These are phyloP conservation scores for Dichetophora obliterata DNA, from an alignment of 2,888 invertebrate species.

Conservation along the genomic window DNA sequence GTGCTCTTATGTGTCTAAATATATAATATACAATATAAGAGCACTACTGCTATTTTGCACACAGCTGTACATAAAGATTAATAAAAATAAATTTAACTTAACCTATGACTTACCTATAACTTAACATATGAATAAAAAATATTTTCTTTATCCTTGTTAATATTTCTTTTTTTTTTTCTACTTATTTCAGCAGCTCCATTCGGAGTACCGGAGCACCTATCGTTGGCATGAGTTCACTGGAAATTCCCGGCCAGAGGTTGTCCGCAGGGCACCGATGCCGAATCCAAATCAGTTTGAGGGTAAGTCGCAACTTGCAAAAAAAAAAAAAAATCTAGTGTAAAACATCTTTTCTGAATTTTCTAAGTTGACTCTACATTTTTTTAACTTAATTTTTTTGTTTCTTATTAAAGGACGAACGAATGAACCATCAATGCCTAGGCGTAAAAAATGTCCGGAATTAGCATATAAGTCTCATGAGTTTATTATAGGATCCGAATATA, in stretches of 20 bases:
- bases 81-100: no score
- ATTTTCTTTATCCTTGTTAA: no score
- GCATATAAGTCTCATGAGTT: slow-evolving; percentile 90
- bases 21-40: no score
- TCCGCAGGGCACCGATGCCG: slow-evolving; percentile 75
- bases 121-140: no score
- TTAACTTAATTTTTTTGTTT: no score
- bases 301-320: slow-evolving; percentile 49
- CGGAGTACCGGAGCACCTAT: slow-evolving; percentile 94
- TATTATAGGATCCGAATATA: slow-evolving; percentile 75
- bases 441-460: slow-evolving; percentile 90
- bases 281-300: slow-evolving; percentile 70
- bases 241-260: slow-evolving; percentile 79
- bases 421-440: slow-evolving; percentile 87
- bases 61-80: no score
- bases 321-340: no score
- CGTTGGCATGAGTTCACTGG: slow-evolving; percentile 94
- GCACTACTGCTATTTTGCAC: no score
- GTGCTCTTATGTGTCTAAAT: no score
- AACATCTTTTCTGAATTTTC: no score
- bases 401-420: slow-evolving; percentile 71
- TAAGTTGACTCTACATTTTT: no score
- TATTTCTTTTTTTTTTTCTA: slow-evolving; percentile 5
- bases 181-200: slow-evolving; percentile 81
- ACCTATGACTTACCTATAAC: no score